A percentile compares a stretch with the other conserved stretches of the same genome.
Conservation (phyloP, 1,140 invertebrate species). For the Drosophila arizonae region DNA sequence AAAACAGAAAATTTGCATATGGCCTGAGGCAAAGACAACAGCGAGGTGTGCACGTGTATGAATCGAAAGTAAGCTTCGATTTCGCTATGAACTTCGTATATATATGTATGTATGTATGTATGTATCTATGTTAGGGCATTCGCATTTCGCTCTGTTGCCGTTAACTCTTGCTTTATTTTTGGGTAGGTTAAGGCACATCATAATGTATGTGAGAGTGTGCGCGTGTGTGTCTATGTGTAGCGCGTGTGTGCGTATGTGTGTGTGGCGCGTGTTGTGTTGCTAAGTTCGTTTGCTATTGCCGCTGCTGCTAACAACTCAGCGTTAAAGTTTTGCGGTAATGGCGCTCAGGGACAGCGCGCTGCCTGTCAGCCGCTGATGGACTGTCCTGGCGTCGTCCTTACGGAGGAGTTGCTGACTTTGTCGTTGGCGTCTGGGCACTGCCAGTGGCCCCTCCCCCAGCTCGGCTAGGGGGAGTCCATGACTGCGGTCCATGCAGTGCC, state of each 20-base stretch:
- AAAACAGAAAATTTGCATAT: too few relatives aligned
- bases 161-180: slow-evolving; percentile 19
- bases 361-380: slow-evolving; percentile 48
- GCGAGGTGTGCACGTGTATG: too few relatives aligned
- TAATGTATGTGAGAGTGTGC: slow-evolving; percentile 48
- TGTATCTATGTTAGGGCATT: background rate
- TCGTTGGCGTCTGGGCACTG: background rate
- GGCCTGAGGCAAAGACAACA: too few relatives aligned
- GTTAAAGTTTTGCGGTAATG: slow-evolving; percentile 79
- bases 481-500: slow-evolving; percentile 34
- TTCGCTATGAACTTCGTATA: background rate
- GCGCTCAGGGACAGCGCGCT: slow-evolving; percentile 64
- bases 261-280: slow-evolving; percentile 73
- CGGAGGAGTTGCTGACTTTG: slow-evolving; percentile 2
- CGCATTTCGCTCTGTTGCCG: background rate
- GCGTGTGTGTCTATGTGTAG: slow-evolving; percentile 38
- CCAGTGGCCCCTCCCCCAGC: background rate
- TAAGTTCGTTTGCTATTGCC: slow-evolving; percentile 67
- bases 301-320: slow-evolving; percentile 59
- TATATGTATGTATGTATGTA: too few relatives aligned
- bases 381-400: slow-evolving; percentile 19
- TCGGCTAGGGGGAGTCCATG: slow-evolving; percentile 2
- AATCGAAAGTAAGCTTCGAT: too few relatives aligned
- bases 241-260: slow-evolving; percentile 70
- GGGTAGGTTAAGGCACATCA: slow-evolving; percentile 50